Base-by-base conservation (phyloP, 2,113 vertebrate species). In the Neoarius graeffei region DNA sequence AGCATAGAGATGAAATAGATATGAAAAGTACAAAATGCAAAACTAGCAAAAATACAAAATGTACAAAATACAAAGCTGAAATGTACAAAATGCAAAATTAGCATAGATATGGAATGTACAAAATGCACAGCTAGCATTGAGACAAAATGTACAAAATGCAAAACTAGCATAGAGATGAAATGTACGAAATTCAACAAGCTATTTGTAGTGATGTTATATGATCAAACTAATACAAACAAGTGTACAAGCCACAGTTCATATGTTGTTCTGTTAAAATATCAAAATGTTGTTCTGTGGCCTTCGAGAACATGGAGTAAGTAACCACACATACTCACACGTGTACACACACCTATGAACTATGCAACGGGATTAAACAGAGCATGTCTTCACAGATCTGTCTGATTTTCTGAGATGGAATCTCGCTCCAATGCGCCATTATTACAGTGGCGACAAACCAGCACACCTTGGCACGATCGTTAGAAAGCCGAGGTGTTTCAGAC, bases 401-500 rank as follows among this genome's bases (percentile, higher is more conserved):
- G 23, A 64, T 64, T 20, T 71, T 8, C 56, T 10, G 23, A 62
- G 25, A 80, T 15, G 14, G 1, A 15, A 20, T 25, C 56, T 59
- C 74, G 5, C 17, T 50, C 74, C 23, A 77, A n/a, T 27, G 5
- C 76, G 2, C 2, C 27, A 67, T 71, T 73, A 69, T 73, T 85
- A 42, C 30, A 35, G 7, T 48, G 23, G 17, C 5, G 9, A 17
- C 69, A 52, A 67, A 76, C 48, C n/a, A 48, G 15, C 48, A 87
- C n/a, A 77, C 48, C 81, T 56, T 76, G 42, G n/a, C 25, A 48
- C n/a, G 42, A 64, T 64, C 17, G 15, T 69, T 76, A 48, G 64
- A 15, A 69, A 11, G 9, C 5, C 52, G 3, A 27, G 59, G 59
- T 35, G 59, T 74, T 88, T 66, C 69, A 88, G 56, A 88, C 81